Evolutionary conservation across 2,888 invertebrate genomes (phyloP).

Genomic region (Sclerodermus sp.): DNA sequence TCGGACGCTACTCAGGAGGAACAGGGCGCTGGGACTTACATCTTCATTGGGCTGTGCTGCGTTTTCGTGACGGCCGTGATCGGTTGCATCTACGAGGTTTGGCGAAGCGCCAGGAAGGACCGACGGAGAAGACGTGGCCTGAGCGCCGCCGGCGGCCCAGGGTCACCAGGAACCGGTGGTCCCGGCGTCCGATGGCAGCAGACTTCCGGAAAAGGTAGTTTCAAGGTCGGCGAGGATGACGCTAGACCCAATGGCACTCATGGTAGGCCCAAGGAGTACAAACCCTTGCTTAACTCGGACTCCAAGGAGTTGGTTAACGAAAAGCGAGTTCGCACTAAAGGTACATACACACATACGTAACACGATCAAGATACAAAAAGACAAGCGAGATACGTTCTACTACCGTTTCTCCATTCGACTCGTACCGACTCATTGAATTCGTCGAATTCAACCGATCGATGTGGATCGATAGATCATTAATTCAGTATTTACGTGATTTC

Average conservation of each 20-base stretch:
- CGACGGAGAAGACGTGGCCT: slow-evolving; percentile 40
- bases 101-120: slow-evolving; percentile 51
- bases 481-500: slow-evolving; percentile 2
- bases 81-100: slow-evolving; percentile 71
- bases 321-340: slow-evolving; percentile 49
- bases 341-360: slow-evolving; percentile 27
- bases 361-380: too few species aligned
- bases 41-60: slow-evolving; percentile 77
- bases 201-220: slow-evolving; percentile 41
- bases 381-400: neutral
- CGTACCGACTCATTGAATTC: too few species aligned
- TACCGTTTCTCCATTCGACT: too few species aligned
- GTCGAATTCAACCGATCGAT: too few species aligned
- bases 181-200: slow-evolving; percentile 46
- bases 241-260: slow-evolving; percentile 55
- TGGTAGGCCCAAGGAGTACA: slow-evolving; percentile 48
- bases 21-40: slow-evolving; percentile 75
- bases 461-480: too few species aligned
- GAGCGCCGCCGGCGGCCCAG: slow-evolving; percentile 7
- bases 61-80: slow-evolving; percentile 73
- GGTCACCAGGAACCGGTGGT: slow-evolving; percentile 17
- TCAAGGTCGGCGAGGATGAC: slow-evolving; percentile 47
- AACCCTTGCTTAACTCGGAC: slow-evolving; percentile 45
- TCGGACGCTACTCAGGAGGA: slow-evolving; percentile 76
- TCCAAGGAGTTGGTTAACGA: slow-evolving; percentile 43